These are phyloP conservation scores for Aphaenogaster floridana DNA, from an alignment of 1,140 invertebrate genomes.

Conservation along the genomic window DNA sequence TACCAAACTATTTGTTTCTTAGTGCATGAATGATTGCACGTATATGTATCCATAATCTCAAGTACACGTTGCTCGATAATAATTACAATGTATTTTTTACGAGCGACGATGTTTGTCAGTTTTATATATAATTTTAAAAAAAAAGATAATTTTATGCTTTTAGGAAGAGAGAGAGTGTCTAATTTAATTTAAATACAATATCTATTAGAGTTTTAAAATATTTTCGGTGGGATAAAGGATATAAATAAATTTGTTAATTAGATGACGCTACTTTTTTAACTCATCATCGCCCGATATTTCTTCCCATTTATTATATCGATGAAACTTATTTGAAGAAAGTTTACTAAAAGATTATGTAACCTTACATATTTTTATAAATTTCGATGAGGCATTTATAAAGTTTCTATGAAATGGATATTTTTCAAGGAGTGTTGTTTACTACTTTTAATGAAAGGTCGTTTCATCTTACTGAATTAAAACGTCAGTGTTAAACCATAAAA, in stretches of 20 bases:
- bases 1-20: too few species aligned
- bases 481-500: conserved; percentile 2
- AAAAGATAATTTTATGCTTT: background rate
- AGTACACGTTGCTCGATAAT: background rate
- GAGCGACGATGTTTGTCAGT: background rate
- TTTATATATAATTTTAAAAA: background rate
- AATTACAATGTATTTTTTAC: background rate
- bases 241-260: background rate
- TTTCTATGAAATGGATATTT: conserved; percentile 2
- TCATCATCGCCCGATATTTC: background rate
- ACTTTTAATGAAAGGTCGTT: background rate
- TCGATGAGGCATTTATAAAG: conserved; percentile 12
- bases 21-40: background rate
- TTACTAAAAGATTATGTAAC: conserved; percentile 1
- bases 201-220: background rate
- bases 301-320: background rate
- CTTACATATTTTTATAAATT: conserved; percentile 25
- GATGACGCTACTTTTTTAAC: background rate
- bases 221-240: background rate
- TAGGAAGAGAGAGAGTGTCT: background rate
- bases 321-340: background rate
- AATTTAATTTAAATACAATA: background rate
- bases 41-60: background rate
- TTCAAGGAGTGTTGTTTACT: background rate
- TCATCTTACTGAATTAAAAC: background rate